These are phyloP conservation scores for Protonemura montana DNA, from an alignment of 2,888 invertebrate species.

Conservation along the genomic window DNA sequence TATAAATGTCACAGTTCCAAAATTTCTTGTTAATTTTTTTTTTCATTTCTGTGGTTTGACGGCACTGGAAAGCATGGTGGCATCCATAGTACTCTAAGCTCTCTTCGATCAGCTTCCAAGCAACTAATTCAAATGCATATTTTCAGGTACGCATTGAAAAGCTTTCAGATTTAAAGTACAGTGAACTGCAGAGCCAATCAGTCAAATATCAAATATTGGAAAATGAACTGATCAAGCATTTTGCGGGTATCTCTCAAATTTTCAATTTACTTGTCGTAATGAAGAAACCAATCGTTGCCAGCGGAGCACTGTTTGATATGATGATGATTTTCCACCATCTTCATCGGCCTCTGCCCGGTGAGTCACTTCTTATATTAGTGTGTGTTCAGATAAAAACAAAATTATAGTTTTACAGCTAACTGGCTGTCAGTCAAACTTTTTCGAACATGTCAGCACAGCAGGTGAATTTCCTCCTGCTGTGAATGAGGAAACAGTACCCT, in stretches of 20 bases:
- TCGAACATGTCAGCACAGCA: too few relatives aligned
- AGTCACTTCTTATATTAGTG: neutral
- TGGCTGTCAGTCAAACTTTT: too few relatives aligned
- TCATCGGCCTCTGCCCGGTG: neutral
- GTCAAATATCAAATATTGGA: neutral
- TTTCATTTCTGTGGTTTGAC: too few relatives aligned
- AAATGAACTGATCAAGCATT: constrained; percentile 1
- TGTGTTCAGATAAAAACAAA: too few relatives aligned
- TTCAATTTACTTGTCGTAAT: neutral
- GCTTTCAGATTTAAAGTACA: neutral
- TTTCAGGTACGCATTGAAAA: neutral
- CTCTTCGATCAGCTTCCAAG: too few relatives aligned
- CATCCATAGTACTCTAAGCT: too few relatives aligned
- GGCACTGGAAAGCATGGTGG: too few relatives aligned
- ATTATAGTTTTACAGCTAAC: too few relatives aligned
- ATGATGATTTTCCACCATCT: constrained; percentile 18
- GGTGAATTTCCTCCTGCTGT: too few relatives aligned
- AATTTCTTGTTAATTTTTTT: too few relatives aligned
- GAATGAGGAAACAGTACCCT: too few relatives aligned
- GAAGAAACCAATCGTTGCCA: neutral
- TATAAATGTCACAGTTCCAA: too few relatives aligned
- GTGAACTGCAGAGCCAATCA: neutral
- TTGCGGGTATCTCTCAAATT: neutral
- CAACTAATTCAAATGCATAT: neutral
- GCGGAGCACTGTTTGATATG: neutral